Evolutionary conservation across 2,797 vertebrate genomes (phyloP), one percentile per base, ranked within the genome.

Genomic region (Intellagama lesueurii): DNA sequence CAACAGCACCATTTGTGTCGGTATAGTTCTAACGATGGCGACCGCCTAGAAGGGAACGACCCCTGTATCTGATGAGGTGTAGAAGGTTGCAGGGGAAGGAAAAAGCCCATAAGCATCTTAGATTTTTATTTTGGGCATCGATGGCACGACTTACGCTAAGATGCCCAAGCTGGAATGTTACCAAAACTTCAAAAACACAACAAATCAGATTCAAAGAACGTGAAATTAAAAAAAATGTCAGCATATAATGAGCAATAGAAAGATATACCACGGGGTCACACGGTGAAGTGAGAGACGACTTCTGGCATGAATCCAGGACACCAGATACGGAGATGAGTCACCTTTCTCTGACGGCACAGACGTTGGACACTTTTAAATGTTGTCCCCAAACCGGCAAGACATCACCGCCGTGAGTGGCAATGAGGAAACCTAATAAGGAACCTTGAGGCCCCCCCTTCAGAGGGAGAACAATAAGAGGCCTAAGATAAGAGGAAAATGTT

Each of bases 391-490:
- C 4, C 12, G 60, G 3, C 77, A 9, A 1, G 2, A 75, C 14
- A 11, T 30, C 28, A 60, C 24, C 16, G 19, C 35, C 66, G 35
- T 9, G 30, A 11, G 19, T 14, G 17, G 30, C 68, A 22, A 72
- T 22, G 0, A n/a, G 8, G 52, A 66, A 77, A 40, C 56, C 44
- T 47, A 66, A 66, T 47, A 44, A 44, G 66, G 75, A 32, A 32
- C 69, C 9, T 14, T 17, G 9, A 73, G 91, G 89, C 93, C 90
- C 85, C 87, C 93, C 52, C 0, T 88, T 89, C 92, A 94, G 92
- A 93, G 93, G 92, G 90, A n/a, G 94, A 94, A 94, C 93, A 94
- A 86, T 92, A 95, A 88, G 92, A 93, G 91, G 93, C 87, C 17
- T 0, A 93, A 1, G 91, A 93, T 94, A 96, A 95, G 91, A 90